These are phyloP conservation scores for Timema podura DNA, from an alignment of 2,888 invertebrate genomes.

Conservation along the genomic window DNA sequence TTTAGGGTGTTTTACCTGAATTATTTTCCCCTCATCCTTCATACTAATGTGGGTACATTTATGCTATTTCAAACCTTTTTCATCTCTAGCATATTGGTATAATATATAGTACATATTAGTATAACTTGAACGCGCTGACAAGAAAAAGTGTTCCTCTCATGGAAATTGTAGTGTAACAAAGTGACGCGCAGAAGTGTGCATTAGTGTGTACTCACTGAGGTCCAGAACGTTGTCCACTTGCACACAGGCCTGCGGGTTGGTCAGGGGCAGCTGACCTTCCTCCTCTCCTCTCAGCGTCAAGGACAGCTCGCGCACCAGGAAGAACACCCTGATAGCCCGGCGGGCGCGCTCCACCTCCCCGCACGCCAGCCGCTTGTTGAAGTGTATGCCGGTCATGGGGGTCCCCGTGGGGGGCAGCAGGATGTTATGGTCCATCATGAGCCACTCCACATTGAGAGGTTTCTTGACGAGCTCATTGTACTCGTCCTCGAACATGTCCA, in stretches of 20 bases:
- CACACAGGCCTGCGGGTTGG: slow-evolving; percentile 82
- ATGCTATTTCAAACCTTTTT: too few species aligned
- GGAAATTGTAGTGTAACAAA: too few species aligned
- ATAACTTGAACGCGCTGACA: too few species aligned
- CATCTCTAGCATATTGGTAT: too few species aligned
- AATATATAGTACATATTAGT: too few species aligned
- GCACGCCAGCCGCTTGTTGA: slow-evolving; percentile 90
- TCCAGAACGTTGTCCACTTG: slow-evolving; percentile 93
- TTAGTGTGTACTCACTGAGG: slow-evolving; percentile 81
- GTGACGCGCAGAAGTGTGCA: too few species aligned
- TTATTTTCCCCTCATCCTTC: too few species aligned
- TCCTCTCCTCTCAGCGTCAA: slow-evolving; percentile 68
- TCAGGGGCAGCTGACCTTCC: slow-evolving; percentile 85
- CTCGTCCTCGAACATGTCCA: slow-evolving; percentile 99
- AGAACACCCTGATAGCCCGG: slow-evolving; percentile 88
- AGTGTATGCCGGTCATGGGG: slow-evolving; percentile 92
- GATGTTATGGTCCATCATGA: slow-evolving; percentile 95
- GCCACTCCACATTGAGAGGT: slow-evolving; percentile 84
- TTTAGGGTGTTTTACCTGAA: too few species aligned
- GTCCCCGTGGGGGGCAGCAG: slow-evolving; percentile 93
- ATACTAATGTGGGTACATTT: too few species aligned
- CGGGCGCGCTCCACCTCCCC: slow-evolving; percentile 91
- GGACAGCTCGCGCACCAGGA: slow-evolving; percentile 77
- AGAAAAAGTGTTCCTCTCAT: too few species aligned
- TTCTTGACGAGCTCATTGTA: slow-evolving; percentile 88